Evolutionary conservation across 2,113 vertebrate genomes (phyloP), one percentile per base, ranked within the genome.

Genomic region (Microcebus griseorufus): DNA sequence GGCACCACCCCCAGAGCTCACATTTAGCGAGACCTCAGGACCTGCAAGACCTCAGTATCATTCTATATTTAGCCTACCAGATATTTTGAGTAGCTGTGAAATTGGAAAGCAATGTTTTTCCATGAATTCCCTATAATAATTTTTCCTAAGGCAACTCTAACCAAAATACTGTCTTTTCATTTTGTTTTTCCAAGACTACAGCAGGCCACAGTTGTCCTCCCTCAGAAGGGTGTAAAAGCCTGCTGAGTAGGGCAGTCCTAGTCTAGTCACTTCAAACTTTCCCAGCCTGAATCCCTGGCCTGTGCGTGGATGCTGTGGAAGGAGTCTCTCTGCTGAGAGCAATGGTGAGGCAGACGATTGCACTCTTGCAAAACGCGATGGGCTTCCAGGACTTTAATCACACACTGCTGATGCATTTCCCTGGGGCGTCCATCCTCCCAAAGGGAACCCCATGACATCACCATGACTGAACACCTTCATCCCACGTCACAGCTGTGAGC

Each of bases 81-180:
- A 95, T 94, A 96, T 89, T 96, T 96, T 91, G 67, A 94, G 89
- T 78, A 82, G 45, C 90, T 93, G 78, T 93, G 62, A 95, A 96
- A 94, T 95, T 97, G 76, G 76, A 96, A 98, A 92, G 79, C 51
- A 96, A 93, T 70, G 34, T 95, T 95, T 96, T 98, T 90, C 81
- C 88, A 96, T 2, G 10, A 90, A 91, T 94, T 93, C 16, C 37
- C 67, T 79, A 23, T 82, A 96, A 95, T 94, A 87, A 76, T 92
- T 96, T 96, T 92, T 94, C 94, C 86, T 95, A 92, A 79, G 72
- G 16, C 70, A 91, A 93, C 18, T 82, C 82, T 96, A 90, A 94
- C 37, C 53, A 86, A 88, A 95, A 83, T 60, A 97, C 34, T 88
- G 42, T 34, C 34, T 83, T 95, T 94, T 60, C 10, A 16, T 84